Evolutionary conservation across 1,140 invertebrate species (phyloP), one percentile per base, ranked within the genome.

Genomic region (Dendroctonus ponderosae): DNA sequence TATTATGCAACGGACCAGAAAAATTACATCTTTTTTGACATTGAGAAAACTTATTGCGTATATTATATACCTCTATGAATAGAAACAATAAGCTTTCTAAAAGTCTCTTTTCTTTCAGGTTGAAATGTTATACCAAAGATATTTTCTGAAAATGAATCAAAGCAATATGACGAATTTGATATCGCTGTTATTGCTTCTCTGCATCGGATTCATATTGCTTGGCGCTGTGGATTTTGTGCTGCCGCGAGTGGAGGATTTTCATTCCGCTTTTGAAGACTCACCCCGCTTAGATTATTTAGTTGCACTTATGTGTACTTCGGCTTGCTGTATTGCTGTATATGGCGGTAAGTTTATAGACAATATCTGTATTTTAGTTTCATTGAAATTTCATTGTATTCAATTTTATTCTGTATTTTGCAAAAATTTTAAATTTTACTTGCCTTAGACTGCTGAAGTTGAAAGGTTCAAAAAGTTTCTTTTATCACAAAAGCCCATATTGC

Each of bases 121-220:
- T 73, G 93, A 95, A 80, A 89, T 89, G 85, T 79, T 96, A 51
- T 96, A 95, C 80, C 93, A 96, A 79, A 85, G 92, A 49, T 96
- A 96, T 81, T 95, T 96, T 77, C 85, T 96, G 60, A 89, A 93
- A 64, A 92, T 95, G 85, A 95, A 94, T 82, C 92, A 95, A 80
- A 91, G 88, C 71, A 94, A 93, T 78, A 88, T 94, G 82, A 92
- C 89, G 1, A 89, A 92, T 72, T 83, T 95, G 44, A 83, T 96
- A 57, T 88, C 85, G 5, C 82, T 96, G 37, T 79, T 96, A 9
- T 82, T 91, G 43, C 82, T 86, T 5, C 81, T 94, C 42, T 84
- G 88, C 43, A 67, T 89, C 39, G 82, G 86, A 0, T 80, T 94
- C 15, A 82, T 84, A 53, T 74, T 83, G 37, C 81, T 87, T 8